Base-by-base conservation (phyloP, 2,797 vertebrate species). In the Podarcis lilfordi region DNA sequence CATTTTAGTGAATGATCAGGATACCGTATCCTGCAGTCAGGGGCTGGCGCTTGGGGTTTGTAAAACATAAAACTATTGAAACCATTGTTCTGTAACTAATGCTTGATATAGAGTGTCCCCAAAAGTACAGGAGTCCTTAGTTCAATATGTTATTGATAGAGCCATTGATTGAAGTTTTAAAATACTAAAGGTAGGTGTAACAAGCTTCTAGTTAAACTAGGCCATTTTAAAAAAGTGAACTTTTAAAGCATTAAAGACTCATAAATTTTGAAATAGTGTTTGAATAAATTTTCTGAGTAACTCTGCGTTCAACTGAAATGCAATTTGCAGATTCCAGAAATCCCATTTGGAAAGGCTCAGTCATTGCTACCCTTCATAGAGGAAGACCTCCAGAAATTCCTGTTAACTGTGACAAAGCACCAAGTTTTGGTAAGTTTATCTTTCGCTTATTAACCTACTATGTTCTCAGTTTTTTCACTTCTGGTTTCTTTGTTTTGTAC, bases 351-450 rank as follows among this genome's bases (percentile, higher is more conserved):
- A 98, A 97, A 96, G 97, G 98, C 95, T 98, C 98, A 92, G 98
- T 98, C 89, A 98, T 98, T 96, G 99, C 99, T 96, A 98, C 98
- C 94, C 98, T 99, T 94, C 98, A 98, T 72, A 97, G 98, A 97
- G 99, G 99, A 94, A 98, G 99, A 96, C 98, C 99, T 94, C 98
- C 98, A 80, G 98, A 99, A 98, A 97, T 98, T 95, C 98, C 98
- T 91, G 97, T 98, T 74, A 98, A 97, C 93, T 98, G 96, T 93
- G 98, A 96, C 93, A 96, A 96, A 88, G 97, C 98, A 87, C 97
- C 97, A 80, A 98, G 96, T 84, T 94, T 98, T 13, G 98, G 99
- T 99, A 95, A 91, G 96, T 89, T 8, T 76, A 45, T 61, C 40
- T 66, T 87, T 75, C 3, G 1, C 21, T 43, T 50, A 6, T 37